Conservation (phyloP, 2,797 vertebrate genomes). For the Cynopterus sphinx region DNA sequence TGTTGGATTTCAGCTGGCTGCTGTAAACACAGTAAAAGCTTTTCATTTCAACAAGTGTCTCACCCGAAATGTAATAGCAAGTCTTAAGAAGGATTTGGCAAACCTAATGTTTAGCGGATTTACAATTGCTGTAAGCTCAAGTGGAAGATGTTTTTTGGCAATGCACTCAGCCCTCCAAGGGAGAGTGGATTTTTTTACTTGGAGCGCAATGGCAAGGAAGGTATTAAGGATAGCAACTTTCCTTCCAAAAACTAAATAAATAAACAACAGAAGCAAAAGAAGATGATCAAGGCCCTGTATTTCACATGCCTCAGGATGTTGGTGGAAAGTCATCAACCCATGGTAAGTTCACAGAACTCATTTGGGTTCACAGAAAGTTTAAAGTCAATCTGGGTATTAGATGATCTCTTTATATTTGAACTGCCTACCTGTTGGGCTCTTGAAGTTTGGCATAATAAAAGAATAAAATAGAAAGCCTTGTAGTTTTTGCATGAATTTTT, state of each 20-base stretch:
- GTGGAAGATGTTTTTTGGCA: neutral
- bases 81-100: constrained; percentile 37
- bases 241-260: neutral
- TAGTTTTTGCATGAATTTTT: constrained; percentile 18
- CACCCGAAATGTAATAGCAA: neutral
- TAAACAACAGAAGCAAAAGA: neutral
- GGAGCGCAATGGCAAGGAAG: neutral
- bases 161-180: neutral
- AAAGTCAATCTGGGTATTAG: neutral
- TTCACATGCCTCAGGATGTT: neutral
- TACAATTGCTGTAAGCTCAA: neutral
- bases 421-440: neutral
- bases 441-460: constrained; percentile 11
- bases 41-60: constrained; percentile 6
- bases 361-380: neutral
- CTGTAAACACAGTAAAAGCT: neutral
- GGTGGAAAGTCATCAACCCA: neutral
- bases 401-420: neutral
- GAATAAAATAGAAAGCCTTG: neutral
- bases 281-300: neutral
- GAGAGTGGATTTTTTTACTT: constrained; percentile 38
- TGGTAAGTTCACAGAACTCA: neutral
- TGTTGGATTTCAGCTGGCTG: neutral
- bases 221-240: neutral
- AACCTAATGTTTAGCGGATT: constrained; percentile 14